These are phyloP conservation scores for Chaetophractus vellerosus DNA, from an alignment of 2,797 vertebrate genomes.

Conservation along the genomic window DNA sequence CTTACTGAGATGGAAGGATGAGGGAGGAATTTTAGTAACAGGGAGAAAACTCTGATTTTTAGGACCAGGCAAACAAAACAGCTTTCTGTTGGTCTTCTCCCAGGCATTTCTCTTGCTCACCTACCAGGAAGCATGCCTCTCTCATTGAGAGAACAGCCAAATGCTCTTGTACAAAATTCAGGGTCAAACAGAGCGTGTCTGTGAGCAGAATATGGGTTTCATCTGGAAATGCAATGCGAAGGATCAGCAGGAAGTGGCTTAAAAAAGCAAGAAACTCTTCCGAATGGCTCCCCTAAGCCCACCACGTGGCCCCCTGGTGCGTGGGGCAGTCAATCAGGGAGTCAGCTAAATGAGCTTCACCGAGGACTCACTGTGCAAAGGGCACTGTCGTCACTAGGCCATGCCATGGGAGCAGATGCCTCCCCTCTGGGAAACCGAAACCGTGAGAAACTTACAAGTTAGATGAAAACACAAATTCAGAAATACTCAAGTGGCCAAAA, in stretches of 20 bases:
- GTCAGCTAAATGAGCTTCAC: neutral
- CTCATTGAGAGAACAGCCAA: conserved; percentile 48
- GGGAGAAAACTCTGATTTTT: neutral
- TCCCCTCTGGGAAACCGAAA: neutral
- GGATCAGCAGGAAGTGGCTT: neutral
- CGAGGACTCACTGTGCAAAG: neutral
- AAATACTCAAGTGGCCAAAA: neutral
- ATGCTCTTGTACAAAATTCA: conserved; percentile 44
- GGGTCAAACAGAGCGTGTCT: neutral
- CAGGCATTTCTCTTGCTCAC: neutral
- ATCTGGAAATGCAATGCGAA: neutral
- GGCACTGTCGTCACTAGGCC: neutral
- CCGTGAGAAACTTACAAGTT: neutral
- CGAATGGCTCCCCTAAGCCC: neutral
- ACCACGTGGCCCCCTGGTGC: too few relatives aligned
- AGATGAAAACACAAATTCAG: neutral
- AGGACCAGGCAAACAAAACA: neutral
- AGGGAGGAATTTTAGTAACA: neutral
- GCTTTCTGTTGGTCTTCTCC: neutral
- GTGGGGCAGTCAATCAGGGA: neutral
- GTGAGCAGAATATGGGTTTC: neutral
- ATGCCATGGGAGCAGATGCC: neutral
- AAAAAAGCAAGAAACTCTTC: neutral
- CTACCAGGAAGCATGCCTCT: neutral
- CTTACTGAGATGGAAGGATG: neutral